Evolutionary conservation across 2,113 vertebrate genomes (phyloP).

Genomic region (Calyptomena viridis): DNA sequence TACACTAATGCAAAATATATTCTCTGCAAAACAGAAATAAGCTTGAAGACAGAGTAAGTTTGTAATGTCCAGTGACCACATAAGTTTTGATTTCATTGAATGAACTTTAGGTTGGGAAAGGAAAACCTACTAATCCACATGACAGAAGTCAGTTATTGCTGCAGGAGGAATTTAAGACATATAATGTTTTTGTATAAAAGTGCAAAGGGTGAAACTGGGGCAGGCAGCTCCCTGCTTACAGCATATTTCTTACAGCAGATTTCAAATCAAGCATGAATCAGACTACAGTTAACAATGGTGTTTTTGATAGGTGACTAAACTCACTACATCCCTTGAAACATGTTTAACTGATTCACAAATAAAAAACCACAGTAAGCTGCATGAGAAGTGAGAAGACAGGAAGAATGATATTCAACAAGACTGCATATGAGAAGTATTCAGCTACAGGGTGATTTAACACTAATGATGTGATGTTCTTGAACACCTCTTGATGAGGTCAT

Average conservation of each 20-base stretch:
- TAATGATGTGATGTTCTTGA: not conserved
- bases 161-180: not conserved
- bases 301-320: not conserved
- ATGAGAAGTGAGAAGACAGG: not conserved
- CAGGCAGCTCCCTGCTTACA: not conserved
- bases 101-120: not conserved
- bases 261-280: not conserved
- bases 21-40: not conserved
- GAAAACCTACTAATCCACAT: not conserved
- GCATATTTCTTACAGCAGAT: not conserved
- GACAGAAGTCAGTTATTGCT: not conserved
- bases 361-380: not conserved
- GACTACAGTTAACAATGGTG: not conserved
- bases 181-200: not conserved
- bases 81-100: not conserved
- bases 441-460: not conserved
- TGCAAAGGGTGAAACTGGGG: not conserved
- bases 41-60: not conserved
- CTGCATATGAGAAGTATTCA: not conserved
- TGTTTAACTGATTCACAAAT: not conserved
- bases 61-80: not conserved
- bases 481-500: conserved; percentile 6
- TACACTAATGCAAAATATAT: not conserved
- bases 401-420: not conserved
- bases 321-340: not conserved